Evolutionary conservation across 2,113 vertebrate genomes (phyloP).

Genomic region (Dromiciops gliroides): DNA sequence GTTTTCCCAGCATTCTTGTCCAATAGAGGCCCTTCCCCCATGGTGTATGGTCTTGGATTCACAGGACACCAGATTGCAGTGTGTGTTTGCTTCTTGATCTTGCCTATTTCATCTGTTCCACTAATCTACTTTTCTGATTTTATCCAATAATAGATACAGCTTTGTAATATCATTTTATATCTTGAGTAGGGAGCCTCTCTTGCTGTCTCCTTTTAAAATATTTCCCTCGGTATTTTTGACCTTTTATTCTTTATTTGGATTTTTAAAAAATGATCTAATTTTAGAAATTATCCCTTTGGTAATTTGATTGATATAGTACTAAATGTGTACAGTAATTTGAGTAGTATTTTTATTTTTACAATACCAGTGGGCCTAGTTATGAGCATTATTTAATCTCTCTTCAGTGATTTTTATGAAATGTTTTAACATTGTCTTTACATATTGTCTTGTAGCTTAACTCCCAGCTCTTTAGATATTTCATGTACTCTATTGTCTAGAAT

Average conservation of each 20-base stretch:
- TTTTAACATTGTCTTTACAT: not conserved
- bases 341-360: not conserved
- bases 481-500: not conserved
- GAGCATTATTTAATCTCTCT: not conserved
- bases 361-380: not conserved
- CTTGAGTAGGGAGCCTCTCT: not conserved
- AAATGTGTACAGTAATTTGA: not conserved
- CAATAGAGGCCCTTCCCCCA: not conserved
- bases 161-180: not conserved
- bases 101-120: not conserved
- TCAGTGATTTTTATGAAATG: not conserved
- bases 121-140: not conserved
- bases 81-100: not conserved
- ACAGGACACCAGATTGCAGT: not conserved
- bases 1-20: not conserved
- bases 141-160: not conserved
- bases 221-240: not conserved
- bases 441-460: not conserved
- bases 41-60: not conserved
- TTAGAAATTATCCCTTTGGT: not conserved
- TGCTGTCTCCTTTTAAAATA: not conserved
- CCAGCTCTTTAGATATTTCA: not conserved
- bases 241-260: not conserved
- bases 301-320: not conserved
- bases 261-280: not conserved